Percentiles rank a stretch among this genome's conserved stretches.
These are phyloP conservation scores for Pantala flavescens DNA, from an alignment of 1,140 invertebrate species.

Conservation along the genomic window DNA sequence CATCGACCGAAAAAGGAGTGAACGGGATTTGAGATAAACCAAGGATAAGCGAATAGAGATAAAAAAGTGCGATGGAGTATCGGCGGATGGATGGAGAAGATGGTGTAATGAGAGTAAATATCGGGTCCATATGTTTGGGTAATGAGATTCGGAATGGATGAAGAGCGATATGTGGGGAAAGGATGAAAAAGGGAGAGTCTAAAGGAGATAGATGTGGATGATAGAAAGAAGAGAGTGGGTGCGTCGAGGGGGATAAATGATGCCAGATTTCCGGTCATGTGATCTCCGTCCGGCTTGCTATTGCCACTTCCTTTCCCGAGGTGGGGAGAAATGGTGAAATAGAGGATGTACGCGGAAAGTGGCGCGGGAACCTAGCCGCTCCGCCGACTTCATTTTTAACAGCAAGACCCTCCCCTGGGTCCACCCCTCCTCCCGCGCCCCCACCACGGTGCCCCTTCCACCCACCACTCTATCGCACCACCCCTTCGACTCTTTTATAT, in stretches of 20 bases:
- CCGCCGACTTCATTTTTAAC: background rate
- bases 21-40: too few relatives aligned
- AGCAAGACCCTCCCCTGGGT: slow-evolving; percentile 10
- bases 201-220: background rate
- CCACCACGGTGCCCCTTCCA: background rate
- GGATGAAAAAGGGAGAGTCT: background rate
- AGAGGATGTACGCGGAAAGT: slow-evolving; percentile 14
- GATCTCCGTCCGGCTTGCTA: slow-evolving; percentile 8
- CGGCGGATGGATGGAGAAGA: too few relatives aligned
- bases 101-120: too few relatives aligned
- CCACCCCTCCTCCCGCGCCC: background rate
- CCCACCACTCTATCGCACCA: too few relatives aligned
- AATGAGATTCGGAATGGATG: background rate
- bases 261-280: slow-evolving; percentile 17
- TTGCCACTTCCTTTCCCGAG: slow-evolving; percentile 16
- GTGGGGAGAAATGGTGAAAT: slow-evolving; percentile 14
- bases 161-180: background rate
- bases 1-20: too few relatives aligned
- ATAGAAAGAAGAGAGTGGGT: background rate
- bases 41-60: too few relatives aligned
- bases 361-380: slow-evolving; percentile 14
- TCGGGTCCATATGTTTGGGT: too few relatives aligned
- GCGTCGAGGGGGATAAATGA: slow-evolving; percentile 15
- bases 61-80: too few relatives aligned
- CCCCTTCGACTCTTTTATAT: too few relatives aligned